phyloP scores from a whole-genome alignment of 1,140 invertebrate genomes.

The Zaprionus kolodkinae region DNA sequence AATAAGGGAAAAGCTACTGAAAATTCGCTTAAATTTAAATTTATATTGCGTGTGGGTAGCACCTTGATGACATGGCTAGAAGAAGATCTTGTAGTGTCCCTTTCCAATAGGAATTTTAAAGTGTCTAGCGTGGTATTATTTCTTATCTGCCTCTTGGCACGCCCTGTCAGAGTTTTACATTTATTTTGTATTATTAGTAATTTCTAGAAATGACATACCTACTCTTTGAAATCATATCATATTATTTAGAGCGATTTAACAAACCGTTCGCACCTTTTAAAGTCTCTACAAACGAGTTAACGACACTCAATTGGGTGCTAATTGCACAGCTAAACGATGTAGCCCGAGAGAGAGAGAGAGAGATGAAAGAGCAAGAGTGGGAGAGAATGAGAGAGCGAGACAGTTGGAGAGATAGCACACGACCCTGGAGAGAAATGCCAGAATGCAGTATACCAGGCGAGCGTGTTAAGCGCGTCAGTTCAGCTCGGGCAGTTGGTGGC shows the following conservation, averaged over 20 bases:
- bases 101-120: too few species aligned
- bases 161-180: too few species aligned
- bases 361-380: neutral
- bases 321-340: slow-evolving; percentile 77
- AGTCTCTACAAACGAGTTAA: slow-evolving; percentile 72
- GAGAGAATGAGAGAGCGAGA: neutral
- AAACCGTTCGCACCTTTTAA: slow-evolving; percentile 65
- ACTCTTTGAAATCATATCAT: too few species aligned
- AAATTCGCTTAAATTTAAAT: slow-evolving; percentile 52
- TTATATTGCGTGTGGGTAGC: slow-evolving; percentile 27
- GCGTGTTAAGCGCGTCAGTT: slow-evolving; percentile 52
- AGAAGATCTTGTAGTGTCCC: too few species aligned
- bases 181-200: too few species aligned
- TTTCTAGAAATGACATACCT: neutral
- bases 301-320: slow-evolving; percentile 80
- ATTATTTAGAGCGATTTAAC: neutral
- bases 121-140: too few species aligned
- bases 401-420: neutral
- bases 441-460: slow-evolving; percentile 13
- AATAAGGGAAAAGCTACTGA: slow-evolving; percentile 23
- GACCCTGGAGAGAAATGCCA: slow-evolving; percentile 11
- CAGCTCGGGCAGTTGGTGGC: slow-evolving; percentile 69
- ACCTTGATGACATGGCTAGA: too few species aligned
- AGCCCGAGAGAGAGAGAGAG: slow-evolving; percentile 8
- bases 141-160: too few species aligned